These are phyloP conservation scores for Pseudococcus jackbeardsleyi DNA, from an alignment of 2,888 invertebrate genomes.

Conservation along the genomic window DNA sequence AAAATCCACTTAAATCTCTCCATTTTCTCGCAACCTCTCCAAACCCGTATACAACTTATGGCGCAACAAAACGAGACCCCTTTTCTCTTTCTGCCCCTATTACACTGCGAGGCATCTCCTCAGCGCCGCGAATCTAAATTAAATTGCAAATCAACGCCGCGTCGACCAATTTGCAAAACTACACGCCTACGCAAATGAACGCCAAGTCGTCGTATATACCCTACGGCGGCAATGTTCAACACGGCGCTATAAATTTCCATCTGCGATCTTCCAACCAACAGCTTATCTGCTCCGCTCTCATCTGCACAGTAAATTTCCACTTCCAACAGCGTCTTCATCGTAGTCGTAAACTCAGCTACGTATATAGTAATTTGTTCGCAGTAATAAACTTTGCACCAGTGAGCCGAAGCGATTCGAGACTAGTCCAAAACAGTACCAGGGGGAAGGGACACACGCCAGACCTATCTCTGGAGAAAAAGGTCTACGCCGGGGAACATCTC, in stretches of 20 bases:
- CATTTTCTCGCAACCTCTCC: background rate
- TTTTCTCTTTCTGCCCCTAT: background rate
- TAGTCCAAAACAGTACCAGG: background rate
- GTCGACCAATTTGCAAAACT: constrained; percentile 27
- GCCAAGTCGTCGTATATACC: constrained; percentile 25
- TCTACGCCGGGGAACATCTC: background rate
- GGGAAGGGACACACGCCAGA: background rate
- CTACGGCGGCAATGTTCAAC: background rate
- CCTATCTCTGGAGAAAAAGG: constrained; percentile 13
- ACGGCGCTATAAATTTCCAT: constrained; percentile 39
- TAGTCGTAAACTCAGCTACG: background rate
- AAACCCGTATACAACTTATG: too few relatives aligned
- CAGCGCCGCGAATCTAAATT: background rate
- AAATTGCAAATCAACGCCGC: constrained; percentile 29
- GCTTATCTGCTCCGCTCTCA: background rate
- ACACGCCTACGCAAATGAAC: background rate
- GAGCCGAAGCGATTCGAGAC: constrained; percentile 6
- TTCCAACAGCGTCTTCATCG: background rate
- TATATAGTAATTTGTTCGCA: constrained; percentile 25
- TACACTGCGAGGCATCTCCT: background rate
- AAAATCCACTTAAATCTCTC: background rate
- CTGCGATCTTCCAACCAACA: constrained; percentile 16
- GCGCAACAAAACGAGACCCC: background rate
- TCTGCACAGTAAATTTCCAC: background rate
- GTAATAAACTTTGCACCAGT: constrained; percentile 26